Evolutionary conservation across 2,797 vertebrate species (phyloP).

Genomic region (Sebastes miniatus): DNA sequence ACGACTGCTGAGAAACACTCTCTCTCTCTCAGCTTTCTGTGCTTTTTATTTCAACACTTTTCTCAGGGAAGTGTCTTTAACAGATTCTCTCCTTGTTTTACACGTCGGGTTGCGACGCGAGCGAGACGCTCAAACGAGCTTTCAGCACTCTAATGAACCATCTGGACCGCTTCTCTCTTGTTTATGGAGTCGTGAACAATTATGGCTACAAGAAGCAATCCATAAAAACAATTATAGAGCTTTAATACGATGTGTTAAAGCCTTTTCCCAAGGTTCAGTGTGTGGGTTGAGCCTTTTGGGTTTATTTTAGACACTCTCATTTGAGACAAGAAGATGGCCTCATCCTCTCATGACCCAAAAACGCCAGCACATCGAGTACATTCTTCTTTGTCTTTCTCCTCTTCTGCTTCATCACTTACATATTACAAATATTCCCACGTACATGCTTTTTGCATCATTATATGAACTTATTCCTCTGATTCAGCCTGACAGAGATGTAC

Average conservation of each 20-base stretch:
- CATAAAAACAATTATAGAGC: conserved; percentile 45
- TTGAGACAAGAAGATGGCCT: not conserved
- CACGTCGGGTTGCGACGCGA: not conserved
- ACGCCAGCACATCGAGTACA: not conserved
- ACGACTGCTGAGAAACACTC: not conserved
- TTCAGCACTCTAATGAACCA: conserved; percentile 5
- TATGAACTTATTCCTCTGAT: not conserved
- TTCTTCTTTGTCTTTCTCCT: not conserved
- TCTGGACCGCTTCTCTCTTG: not conserved
- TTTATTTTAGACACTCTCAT: not conserved
- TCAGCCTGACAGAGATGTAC: not conserved
- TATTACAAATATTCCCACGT: too few relatives aligned
- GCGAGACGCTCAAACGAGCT: not conserved
- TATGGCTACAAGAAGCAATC: conserved; percentile 49
- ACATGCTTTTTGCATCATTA: not conserved
- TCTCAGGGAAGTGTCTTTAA: not conserved
- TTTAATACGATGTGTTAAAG: conserved; percentile 29
- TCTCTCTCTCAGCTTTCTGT: not conserved
- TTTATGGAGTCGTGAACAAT: conserved; percentile 53
- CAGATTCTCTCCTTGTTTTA: conserved; percentile 23
- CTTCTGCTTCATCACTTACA: not conserved
- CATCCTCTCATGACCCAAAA: not conserved
- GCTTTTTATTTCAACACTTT: conserved; percentile 2
- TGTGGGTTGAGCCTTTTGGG: not conserved
- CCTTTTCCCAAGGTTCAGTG: conserved; percentile 18